phyloP scores from a whole-genome alignment of 37 sponge, comb jelly and placozoan genomes.

The Agelas oroides region DNA sequence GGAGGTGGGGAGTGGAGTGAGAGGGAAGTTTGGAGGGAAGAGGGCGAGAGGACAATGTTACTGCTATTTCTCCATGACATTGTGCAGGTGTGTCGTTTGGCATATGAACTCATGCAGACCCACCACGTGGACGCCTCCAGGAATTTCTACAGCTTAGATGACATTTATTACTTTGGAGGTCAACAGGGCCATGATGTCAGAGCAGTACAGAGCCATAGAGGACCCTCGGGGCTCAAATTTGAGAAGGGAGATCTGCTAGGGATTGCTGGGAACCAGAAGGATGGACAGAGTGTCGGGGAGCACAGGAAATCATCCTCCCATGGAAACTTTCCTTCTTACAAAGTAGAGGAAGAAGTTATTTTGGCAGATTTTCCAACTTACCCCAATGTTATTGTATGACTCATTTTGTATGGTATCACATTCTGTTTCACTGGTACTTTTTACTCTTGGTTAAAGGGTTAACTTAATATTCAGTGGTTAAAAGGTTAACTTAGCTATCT shows the following conservation, averaged over 20 bases:
- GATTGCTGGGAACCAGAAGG: constrained; percentile 80
- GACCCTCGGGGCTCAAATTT: constrained; percentile 35
- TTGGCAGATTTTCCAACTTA: constrained; percentile 74
- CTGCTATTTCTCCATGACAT: no score
- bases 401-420: no score
- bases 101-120: constrained; percentile 88
- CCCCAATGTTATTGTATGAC: constrained; percentile 25
- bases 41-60: no score
- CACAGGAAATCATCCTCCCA: background rate
- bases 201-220: constrained; percentile 21
- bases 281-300: constrained; percentile 71
- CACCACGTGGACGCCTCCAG: constrained; percentile 80
- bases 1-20: no score
- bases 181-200: constrained; percentile 68
- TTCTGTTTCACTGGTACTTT: no score
- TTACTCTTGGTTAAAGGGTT: no score
- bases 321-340: constrained; percentile 76
- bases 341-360: constrained; percentile 66
- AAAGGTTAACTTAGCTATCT: no score
- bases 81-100: constrained; percentile 78
- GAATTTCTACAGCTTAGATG: constrained; percentile 79
- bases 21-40: no score
- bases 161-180: constrained; percentile 89
- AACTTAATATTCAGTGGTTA: no score
- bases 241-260: constrained; percentile 69